phyloP scores from a whole-genome alignment of 1,140 invertebrate genomes.

The Cotesia chilonis region DNA sequence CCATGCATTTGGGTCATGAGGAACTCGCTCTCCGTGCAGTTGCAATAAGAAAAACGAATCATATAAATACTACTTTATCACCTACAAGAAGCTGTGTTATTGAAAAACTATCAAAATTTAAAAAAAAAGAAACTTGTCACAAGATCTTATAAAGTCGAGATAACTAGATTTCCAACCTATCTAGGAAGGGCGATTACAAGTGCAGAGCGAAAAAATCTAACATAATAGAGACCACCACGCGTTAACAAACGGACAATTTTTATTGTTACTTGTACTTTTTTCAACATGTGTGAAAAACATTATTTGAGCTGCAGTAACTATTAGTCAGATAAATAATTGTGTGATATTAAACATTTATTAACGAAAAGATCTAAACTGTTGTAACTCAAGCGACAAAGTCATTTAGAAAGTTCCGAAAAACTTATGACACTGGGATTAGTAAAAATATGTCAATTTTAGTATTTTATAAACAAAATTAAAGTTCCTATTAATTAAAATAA shows the following conservation, averaged over 20 bases:
- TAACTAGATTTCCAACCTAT: not conserved
- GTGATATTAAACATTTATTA: slow-evolving; percentile 26
- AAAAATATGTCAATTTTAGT: too few relatives aligned
- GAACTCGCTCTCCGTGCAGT: not conserved
- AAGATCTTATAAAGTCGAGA: not conserved
- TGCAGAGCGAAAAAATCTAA: not conserved
- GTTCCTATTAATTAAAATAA: too few relatives aligned
- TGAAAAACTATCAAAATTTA: not conserved
- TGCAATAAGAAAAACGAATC: not conserved
- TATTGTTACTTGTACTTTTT: not conserved
- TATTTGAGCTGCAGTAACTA: not conserved
- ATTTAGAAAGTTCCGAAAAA: too few relatives aligned
- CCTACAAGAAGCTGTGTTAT: not conserved
- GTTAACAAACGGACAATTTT: not conserved
- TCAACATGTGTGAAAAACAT: not conserved
- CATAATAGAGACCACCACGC: not conserved
- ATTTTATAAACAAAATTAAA: too few relatives aligned
- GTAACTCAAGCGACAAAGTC: too few relatives aligned
- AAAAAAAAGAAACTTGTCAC: not conserved
- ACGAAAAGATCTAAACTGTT: slow-evolving; percentile 6
- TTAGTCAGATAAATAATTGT: not conserved
- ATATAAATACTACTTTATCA: not conserved
- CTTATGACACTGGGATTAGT: too few relatives aligned
- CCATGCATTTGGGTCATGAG: not conserved
- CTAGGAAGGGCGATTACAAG: not conserved